These are phyloP conservation scores for Melanerpes aurifrons DNA, from an alignment of 2,113 vertebrate species.

Conservation along the genomic window DNA sequence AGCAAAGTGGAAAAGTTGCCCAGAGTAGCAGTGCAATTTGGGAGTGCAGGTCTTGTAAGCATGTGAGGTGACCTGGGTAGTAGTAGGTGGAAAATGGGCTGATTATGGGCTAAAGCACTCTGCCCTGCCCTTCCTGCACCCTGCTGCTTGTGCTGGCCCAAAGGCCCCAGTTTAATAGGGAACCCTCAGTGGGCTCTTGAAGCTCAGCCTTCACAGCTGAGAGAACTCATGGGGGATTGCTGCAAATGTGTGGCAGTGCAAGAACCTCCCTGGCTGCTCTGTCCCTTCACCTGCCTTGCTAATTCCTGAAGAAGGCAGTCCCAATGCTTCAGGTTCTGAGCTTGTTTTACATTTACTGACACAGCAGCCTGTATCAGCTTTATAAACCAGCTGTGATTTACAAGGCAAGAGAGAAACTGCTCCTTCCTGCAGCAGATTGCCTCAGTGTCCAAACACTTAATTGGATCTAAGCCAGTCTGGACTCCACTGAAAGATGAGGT, in stretches of 20 bases:
- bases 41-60: neutral
- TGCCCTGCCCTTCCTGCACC: neutral
- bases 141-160: rapidly evolving
- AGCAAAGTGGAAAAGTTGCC: neutral
- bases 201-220: neutral
- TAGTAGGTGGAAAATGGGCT: neutral
- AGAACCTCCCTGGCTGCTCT: neutral
- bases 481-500: neutral
- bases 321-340: neutral
- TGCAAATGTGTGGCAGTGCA: rapidly evolving
- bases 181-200: neutral
- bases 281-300: neutral
- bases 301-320: neutral
- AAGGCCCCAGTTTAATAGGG: neutral
- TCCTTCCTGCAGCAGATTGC: neutral
- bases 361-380: neutral
- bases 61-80: neutral
- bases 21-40: neutral
- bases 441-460: neutral
- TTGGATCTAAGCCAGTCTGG: neutral
- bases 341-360: neutral
- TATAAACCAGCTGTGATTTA: neutral
- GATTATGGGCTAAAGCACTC: neutral
- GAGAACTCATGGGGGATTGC: rapidly evolving
- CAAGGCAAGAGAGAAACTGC: neutral